Evolutionary conservation across 2,113 vertebrate genomes (phyloP), one percentile per base, ranked within the genome.

Genomic region (Delphinapterus leucas): DNA sequence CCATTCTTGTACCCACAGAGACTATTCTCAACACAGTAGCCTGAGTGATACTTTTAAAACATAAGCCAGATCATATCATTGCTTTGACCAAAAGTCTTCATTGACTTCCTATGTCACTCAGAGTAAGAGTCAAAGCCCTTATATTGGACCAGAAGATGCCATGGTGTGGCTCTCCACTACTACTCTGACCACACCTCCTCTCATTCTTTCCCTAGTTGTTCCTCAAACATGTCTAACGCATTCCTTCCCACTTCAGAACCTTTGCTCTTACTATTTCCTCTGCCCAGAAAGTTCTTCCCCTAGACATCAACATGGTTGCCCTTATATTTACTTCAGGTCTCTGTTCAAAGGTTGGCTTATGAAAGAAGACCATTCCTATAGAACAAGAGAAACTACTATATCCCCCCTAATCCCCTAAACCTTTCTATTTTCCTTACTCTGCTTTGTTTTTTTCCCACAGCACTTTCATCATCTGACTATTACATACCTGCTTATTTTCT

Each of bases 11-110:
- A 53, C 23, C 20, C 60, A 63, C 11, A 73, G 61, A 93, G 10
- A 81, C 60, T 88, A 61, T 20, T 95, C 47, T 84, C 70, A 83
- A 76, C 36, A 90, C 3, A 5, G 33, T 38, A 86, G 41, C 26
- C 33, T 79, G 3, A 86, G 12, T 68, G 90, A 67, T n/a, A 53
- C 68, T 80, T 73, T 83, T 13, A 79, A 88, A 70, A 88, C 13
- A 4, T 36, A 80, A n/a, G 25, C 77, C 71, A 79, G 76, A 88
- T 31, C 53, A 25, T 55, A 71, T n/a, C 55, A 79, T 1, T 71
- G 65, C 58, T 92, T 65, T 92, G 21, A 73, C 80, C 71, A 84
- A 88, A 96, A 84, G 70, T 49, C 71, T 89, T 80, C 65, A 74
- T 0, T 95, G 84, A 79, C 58, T 85, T 65, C 36, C 38, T 55